Evolutionary conservation across 2,888 invertebrate genomes (phyloP), one percentile per base, ranked within the genome.

Genomic region (Arge pagana): DNA sequence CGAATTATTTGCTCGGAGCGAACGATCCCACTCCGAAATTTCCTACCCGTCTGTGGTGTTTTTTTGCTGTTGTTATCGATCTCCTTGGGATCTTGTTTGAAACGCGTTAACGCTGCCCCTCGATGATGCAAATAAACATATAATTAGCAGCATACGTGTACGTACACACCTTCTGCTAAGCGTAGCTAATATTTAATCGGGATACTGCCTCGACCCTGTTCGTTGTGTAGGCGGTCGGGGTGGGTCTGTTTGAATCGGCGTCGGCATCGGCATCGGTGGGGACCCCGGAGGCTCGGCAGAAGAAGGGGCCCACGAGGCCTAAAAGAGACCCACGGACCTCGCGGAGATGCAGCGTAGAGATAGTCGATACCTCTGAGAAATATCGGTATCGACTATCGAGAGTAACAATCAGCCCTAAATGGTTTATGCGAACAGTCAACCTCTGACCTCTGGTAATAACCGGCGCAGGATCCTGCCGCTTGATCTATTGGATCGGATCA

Each of bases 391-490:
- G 74, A 71, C 69, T 63, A 68, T 64, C 67, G 71, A 45, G 33
- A 33, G 18, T 21, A 45, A 45, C 45, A 45, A 74, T 73, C 74
- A 66, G 60, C 65, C 65, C 66, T 70, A 74, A 74, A 72, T 74
- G 73, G 68, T 74, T 75, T 75, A 74, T 74, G 74, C 70, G 74
- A 74, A 64, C 70, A 66, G 65, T 65, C 68, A 68, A 75, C 73
- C 74, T 70, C 55, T 63, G 70, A 74, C 72, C 74, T 45, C 63
- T 62, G 58, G 70, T 74, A 74, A 74, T 74, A 74, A 74, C 72
- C 62, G 68, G 67, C 62, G 59, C 54, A 57, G 66, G 66, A 71
- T 71, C n/a, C 70, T 70, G 68, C 70, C 68, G 67, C 64, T 62
- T 66, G 68, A 71, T 71, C 70, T 71, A 66, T 70, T 66, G 68